Evolutionary conservation across 2,113 vertebrate species (phyloP), one percentile per base, ranked within the genome.

Genomic region (Pomatorhinus ruficollis): DNA sequence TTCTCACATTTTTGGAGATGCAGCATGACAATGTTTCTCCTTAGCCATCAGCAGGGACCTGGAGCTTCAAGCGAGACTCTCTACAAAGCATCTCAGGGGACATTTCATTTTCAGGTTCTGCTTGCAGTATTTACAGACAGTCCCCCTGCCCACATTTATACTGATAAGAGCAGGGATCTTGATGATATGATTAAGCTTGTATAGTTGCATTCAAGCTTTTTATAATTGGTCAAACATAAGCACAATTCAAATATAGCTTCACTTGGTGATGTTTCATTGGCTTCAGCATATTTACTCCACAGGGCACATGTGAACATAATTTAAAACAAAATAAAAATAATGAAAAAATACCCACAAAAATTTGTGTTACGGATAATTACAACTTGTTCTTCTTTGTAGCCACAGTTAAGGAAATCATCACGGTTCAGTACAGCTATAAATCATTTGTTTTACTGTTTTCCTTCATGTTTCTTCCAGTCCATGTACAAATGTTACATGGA

Each of bases 301-400:
- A 74, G 47, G 68, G 54, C 54, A 83, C 68, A 90, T 83, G 24
- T 83, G 79, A 92, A 90, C 14, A 31, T 86, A 69, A 86, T 93
- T 89, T 80, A 61, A 94, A 94, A 76, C 24, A 56, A 91, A 87
- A 66, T 49, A 11, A 35, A 35, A 56, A 45, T 61, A 52, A 69
- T 68, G 22, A 59, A 75, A 68, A 65, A 54, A 44, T 60, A 16
- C 7, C 27, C 60, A 31, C 60, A 91, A 87, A 90, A 88, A 37
- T 27, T 52, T 33, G 1, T 87, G 60, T 94, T 84, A 60, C 56
- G 64, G 72, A 92, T 90, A 83, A 90, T 92, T 93, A 89, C 86
- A 85, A 94, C 83, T 95, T 82, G 77, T 92, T 93, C 24, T 85
- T 87, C 44, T 70, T 90, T 71, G 44, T 83, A 52, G 47, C 12